These are phyloP conservation scores for Sycobia sp. DNA, from an alignment of 1,140 invertebrate species.

Conservation along the genomic window DNA sequence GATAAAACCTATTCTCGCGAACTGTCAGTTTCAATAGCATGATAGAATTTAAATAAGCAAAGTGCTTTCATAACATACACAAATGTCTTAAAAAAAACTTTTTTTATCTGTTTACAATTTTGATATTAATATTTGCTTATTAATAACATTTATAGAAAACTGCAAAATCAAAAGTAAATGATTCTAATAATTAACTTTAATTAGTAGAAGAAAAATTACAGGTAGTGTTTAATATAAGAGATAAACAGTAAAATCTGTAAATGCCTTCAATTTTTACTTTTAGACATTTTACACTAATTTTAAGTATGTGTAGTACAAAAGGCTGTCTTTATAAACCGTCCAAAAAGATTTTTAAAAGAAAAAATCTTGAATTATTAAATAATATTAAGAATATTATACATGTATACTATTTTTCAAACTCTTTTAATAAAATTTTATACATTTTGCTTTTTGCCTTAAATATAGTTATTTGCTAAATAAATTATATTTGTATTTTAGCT, in stretches of 20 bases:
- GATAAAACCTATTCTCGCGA: slow-evolving; percentile 69
- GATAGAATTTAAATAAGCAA: slow-evolving; percentile 7
- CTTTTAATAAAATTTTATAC: slow-evolving; percentile 16
- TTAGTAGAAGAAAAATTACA: slow-evolving; percentile 9
- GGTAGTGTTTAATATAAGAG: slow-evolving; percentile 3
- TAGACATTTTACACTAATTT: background rate
- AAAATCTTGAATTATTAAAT: background rate
- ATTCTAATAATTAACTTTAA: no score
- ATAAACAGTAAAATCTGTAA: slow-evolving; percentile 19
- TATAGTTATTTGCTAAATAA: slow-evolving; percentile 12
- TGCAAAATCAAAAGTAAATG: no score
- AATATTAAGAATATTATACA: slow-evolving; percentile 31
- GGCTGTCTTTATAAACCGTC: background rate
- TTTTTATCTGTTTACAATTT: slow-evolving; percentile 2
- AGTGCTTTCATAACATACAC: background rate
- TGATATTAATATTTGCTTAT: slow-evolving; percentile 22
- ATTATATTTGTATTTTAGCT: slow-evolving; percentile 8
- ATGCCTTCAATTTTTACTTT: slow-evolving; percentile 4
- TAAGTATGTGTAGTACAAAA: no score
- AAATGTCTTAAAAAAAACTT: background rate
- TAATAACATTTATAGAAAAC: no score
- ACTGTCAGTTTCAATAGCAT: slow-evolving; percentile 60
- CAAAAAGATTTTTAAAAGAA: background rate
- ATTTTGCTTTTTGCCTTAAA: slow-evolving; percentile 10
- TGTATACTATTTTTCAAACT: slow-evolving; percentile 27